Percentiles rank a stretch among this genome's conserved stretches.
These are phyloP conservation scores for Felis chaus DNA, from an alignment of 2,113 vertebrate species.

Conservation along the genomic window DNA sequence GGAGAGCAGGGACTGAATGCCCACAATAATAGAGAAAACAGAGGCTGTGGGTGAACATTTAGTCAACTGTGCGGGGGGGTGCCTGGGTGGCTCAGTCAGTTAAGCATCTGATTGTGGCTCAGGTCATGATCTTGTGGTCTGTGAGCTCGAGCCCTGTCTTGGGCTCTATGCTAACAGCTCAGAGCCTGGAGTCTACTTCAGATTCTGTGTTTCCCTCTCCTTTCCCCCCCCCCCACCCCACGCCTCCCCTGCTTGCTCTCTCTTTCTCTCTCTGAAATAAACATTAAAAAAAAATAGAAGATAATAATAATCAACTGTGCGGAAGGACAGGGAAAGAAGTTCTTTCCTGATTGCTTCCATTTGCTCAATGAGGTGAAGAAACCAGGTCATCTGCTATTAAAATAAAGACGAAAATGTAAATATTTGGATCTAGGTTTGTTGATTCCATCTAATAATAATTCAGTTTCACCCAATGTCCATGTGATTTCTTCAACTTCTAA, in stretches of 20 bases:
- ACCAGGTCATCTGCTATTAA: background rate
- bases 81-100: no score
- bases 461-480: background rate
- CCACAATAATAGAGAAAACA: background rate
- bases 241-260: no score
- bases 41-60: fast-evolving
- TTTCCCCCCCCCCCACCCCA: no score
- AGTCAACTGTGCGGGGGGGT: no score
- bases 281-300: no score
- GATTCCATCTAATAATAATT: background rate
- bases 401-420: background rate
- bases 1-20: background rate
- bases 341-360: background rate
- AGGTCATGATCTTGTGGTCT: no score
- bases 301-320: background rate
- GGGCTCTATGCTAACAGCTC: no score
- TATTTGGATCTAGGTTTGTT: background rate
- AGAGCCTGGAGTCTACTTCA: no score
- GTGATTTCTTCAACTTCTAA: background rate
- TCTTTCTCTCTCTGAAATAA: no score
- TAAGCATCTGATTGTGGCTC: no score
- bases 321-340: background rate
- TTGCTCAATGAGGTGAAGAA: background rate
- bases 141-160: no score
- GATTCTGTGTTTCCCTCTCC: no score